Conservation (phyloP, 2,797 vertebrate species). For the Lepidocolaptes lacrymiger region DNA sequence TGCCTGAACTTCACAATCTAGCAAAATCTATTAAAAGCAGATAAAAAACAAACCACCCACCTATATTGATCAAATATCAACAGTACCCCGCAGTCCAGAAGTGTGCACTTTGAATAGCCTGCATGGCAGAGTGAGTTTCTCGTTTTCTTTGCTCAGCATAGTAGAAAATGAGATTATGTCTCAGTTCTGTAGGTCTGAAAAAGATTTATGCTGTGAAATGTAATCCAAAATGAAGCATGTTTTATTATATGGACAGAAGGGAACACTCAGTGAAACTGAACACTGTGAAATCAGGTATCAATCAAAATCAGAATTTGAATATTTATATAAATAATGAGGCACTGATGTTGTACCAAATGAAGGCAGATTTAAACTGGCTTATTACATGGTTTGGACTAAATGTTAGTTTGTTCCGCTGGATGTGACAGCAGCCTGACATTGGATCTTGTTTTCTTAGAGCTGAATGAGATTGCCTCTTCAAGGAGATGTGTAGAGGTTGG, state of each 20-base stretch:
- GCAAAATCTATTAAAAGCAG: not conserved
- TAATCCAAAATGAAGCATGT: not conserved
- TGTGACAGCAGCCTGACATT: not conserved
- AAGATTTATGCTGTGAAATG: not conserved
- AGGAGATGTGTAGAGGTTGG: not conserved
- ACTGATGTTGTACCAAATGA: not conserved
- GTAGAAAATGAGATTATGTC: not conserved
- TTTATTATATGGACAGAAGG: not conserved
- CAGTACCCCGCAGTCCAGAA: not conserved
- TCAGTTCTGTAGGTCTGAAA: not conserved
- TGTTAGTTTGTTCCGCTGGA: not conserved
- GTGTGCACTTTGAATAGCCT: not conserved
- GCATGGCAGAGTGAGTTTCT: not conserved
- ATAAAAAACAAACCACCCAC: not conserved
- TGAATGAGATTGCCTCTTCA: not conserved
- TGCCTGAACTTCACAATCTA: not conserved
- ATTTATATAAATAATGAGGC: not conserved
- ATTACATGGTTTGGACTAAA: not conserved
- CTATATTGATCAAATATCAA: not conserved
- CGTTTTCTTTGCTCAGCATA: not conserved
- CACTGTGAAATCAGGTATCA: not conserved
- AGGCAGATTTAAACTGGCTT: not conserved
- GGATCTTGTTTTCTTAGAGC: not conserved
- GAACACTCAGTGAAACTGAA: not conserved
- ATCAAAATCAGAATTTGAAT: not conserved